Evolutionary conservation across 2,888 invertebrate genomes (phyloP), one percentile per base, ranked within the genome.

Genomic region (Gasteruption jaculator): DNA sequence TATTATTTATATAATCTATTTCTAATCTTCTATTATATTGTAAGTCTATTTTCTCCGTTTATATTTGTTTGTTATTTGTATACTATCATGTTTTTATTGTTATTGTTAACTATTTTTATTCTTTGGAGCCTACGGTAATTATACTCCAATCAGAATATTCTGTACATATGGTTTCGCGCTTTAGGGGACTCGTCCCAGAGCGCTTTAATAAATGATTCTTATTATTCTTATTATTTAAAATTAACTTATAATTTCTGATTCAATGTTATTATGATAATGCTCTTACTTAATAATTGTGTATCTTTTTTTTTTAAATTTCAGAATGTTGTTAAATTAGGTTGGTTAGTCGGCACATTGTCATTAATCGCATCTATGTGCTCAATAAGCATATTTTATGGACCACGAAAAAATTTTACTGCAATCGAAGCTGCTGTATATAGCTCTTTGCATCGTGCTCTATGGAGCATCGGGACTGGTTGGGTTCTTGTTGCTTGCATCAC

Each of bases 381-480:
- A 1, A 74, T 85, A 2, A 74, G 75, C 7, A 58, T 81, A 19
- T 85, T 85, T 67, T 84, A 83, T 55, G 74, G 78, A 39, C 75
- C 77, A n/a, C 74, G 76, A 62, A 77, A 78, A 54, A 68, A 76
- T 16, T 81, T 77, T 54, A 78, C 75, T 33, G 65, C 69, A 1
- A 56, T 81, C 0, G 82, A 81, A 54, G 78, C 83, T 2, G 79
- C 83, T 1, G 64, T 80, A 1, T 86, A 85, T 57, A 76, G 82
- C 4, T 76, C 81, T 0, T 62, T 84, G 5, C 83, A 85, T 58
- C 76, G 82, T 54, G 69, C 82, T 4, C 79, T 80, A 1, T 86
- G 86, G 85, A 79, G 81, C 50, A 70, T 82, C 3, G 77, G 79
- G 1, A 78, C 81, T 31, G 81, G 80, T 3, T 86, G 86, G 85